phyloP scores from a whole-genome alignment of 2,888 invertebrate species.

The Phoenoteleia sp. region DNA sequence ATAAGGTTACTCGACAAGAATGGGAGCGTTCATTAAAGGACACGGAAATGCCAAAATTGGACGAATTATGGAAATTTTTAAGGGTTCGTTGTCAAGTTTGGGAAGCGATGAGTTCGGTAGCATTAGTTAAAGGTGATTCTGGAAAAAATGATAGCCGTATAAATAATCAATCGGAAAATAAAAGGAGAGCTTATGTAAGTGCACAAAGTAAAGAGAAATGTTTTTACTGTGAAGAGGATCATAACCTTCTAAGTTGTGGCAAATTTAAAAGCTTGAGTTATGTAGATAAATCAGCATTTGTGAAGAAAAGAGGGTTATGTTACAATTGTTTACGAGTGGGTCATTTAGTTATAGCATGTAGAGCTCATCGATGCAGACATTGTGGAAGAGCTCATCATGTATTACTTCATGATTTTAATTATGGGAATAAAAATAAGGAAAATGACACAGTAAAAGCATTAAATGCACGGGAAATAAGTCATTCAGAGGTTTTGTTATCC shows the following conservation, averaged over 20 bases:
- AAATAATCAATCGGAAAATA: background rate
- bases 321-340: constrained; percentile 29
- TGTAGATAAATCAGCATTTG: background rate
- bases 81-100: constrained; percentile 14
- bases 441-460: constrained; percentile 3
- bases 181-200: background rate
- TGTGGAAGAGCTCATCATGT: constrained; percentile 31
- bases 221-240: constrained; percentile 10
- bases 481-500: constrained; percentile 38
- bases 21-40: constrained; percentile 28
- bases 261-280: constrained; percentile 15
- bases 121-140: background rate
- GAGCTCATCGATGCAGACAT: background rate
- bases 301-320: constrained; percentile 21
- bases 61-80: constrained; percentile 32
- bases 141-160: background rate
- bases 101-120: background rate
- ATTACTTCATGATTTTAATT: constrained; percentile 3
- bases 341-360: constrained; percentile 12
- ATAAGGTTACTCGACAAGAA: constrained; percentile 29
- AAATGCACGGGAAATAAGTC: background rate
- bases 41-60: background rate
- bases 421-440: background rate
- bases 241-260: constrained; percentile 29
- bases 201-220: background rate